A percentile compares a stretch with the other conserved stretches of the same genome.
Conservation (phyloP, 2,888 invertebrate genomes). For the Brachylomia viminalis region DNA sequence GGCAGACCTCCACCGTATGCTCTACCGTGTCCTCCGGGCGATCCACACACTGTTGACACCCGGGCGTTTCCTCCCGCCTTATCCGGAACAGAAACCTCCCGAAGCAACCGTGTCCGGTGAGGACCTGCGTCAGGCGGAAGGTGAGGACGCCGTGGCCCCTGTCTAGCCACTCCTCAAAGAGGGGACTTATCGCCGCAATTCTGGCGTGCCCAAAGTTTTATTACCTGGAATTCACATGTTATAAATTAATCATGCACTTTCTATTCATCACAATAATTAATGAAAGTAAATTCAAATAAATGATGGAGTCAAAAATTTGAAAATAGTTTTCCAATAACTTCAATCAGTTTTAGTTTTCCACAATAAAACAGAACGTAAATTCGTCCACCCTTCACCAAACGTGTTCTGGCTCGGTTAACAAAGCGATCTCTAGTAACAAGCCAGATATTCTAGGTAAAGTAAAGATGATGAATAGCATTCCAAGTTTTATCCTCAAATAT, state of each 20-base stretch:
- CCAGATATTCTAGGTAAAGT: conserved; percentile 23
- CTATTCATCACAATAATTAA: neutral
- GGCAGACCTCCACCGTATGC: no score
- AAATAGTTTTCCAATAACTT: conserved; percentile 1
- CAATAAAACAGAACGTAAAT: neutral
- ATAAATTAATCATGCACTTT: conserved; percentile 16
- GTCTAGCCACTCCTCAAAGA: no score
- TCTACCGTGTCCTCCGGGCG: no score
- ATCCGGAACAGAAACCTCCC: no score
- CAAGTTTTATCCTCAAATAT: conserved; percentile 44
- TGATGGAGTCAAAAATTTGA: neutral
- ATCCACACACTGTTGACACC: no score
- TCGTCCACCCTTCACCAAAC: neutral
- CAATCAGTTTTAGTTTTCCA: neutral
- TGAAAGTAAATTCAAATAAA: conserved; percentile 17
- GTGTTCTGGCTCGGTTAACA: neutral
- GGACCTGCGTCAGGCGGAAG: no score
- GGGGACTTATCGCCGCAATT: no score
- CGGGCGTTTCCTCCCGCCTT: no score
- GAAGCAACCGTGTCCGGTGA: no score
- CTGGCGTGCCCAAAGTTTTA: no score
- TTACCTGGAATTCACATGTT: neutral
- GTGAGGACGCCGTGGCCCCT: no score
- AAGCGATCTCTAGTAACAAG: conserved; percentile 5
- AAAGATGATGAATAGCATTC: conserved; percentile 42